phyloP scores from a whole-genome alignment of 2,113 vertebrate species.

The Tragelaphus buxtoni region DNA sequence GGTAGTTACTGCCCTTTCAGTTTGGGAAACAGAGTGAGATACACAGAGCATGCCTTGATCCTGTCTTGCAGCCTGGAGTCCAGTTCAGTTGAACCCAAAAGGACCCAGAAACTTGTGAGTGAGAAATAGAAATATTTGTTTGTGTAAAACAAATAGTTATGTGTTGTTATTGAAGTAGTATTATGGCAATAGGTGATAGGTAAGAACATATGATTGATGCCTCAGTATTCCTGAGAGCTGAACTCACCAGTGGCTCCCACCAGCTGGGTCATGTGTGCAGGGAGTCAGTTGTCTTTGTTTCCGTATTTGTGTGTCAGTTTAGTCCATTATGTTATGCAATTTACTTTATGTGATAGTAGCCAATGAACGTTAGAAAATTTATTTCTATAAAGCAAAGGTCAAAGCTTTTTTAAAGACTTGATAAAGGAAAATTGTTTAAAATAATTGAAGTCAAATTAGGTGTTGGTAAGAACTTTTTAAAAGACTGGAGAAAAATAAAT shows the following conservation, averaged over 20 bases:
- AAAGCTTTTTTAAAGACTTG: conserved; percentile 13
- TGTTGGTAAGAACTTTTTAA: not conserved
- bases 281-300: not conserved
- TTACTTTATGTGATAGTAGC: not conserved
- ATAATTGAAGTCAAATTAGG: not conserved
- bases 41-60: not conserved
- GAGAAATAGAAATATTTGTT: not conserved
- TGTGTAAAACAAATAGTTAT: not conserved
- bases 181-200: not conserved
- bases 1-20: not conserved
- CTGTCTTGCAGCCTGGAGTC: not conserved
- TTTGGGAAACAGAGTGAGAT: not conserved
- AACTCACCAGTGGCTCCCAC: not conserved
- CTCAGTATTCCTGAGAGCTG: not conserved
- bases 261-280: not conserved
- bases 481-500: not conserved
- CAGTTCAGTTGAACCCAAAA: not conserved
- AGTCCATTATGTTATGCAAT: not conserved
- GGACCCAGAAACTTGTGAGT: not conserved
- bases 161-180: not conserved
- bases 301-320: not conserved
- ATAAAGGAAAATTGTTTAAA: not conserved
- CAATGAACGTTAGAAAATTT: not conserved
- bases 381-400: not conserved
- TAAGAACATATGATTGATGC: not conserved